phyloP scores from a whole-genome alignment of 1,140 invertebrate species.

The Littorina saxatilis region DNA sequence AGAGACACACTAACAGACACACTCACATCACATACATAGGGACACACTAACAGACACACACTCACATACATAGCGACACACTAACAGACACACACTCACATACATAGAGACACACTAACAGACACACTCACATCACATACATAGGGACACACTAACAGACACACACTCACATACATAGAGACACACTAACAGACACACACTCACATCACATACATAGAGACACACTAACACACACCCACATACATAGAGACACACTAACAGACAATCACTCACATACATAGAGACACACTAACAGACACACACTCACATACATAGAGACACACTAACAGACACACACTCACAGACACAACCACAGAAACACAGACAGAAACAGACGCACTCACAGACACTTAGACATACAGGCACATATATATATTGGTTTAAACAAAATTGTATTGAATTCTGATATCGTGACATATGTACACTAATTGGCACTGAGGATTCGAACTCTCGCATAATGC shows the following conservation, averaged over 20 bases:
- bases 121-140: neutral
- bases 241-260: neutral
- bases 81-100: neutral
- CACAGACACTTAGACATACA: neutral
- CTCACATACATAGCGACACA: conserved; percentile 5
- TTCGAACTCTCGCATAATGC: too few species aligned
- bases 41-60: conserved; percentile 18
- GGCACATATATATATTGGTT: too few species aligned
- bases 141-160: neutral
- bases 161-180: neutral
- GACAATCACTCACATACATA: neutral
- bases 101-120: conserved; percentile 1
- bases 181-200: neutral
- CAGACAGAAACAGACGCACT: neutral
- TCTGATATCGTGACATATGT: too few species aligned
- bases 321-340: neutral
- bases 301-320: neutral
- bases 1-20: neutral
- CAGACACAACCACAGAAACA: neutral
- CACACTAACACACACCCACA: conserved; percentile 9
- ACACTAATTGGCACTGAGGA: too few species aligned
- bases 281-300: neutral
- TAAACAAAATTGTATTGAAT: too few species aligned
- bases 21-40: neutral
- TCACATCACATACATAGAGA: neutral